Conservation (phyloP, 1,140 invertebrate genomes). For the Asobara japonica region DNA sequence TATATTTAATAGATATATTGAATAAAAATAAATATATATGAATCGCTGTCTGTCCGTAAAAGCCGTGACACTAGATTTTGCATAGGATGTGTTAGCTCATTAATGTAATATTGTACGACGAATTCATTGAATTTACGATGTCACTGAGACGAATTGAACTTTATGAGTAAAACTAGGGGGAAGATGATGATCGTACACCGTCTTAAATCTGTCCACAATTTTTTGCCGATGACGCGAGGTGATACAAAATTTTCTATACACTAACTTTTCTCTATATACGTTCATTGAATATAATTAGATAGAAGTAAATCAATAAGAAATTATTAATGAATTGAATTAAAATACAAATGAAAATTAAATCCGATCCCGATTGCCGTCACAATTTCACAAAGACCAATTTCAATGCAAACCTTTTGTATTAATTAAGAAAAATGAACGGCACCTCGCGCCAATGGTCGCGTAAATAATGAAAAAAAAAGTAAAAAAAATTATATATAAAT, state of each 20-base stretch:
- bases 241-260: slow-evolving; percentile 15
- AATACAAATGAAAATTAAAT: slow-evolving; percentile 28
- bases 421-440: background rate
- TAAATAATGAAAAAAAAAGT: slow-evolving; percentile 36
- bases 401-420: slow-evolving; percentile 11
- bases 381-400: slow-evolving; percentile 33
- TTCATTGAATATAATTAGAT: slow-evolving; percentile 3
- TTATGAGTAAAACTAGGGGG: slow-evolving; percentile 11
- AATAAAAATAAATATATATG: slow-evolving; percentile 39
- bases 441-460: slow-evolving; percentile 38
- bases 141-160: background rate
- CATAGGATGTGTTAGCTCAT: slow-evolving; percentile 36
- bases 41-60: slow-evolving; percentile 61
- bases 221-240: slow-evolving; percentile 50
- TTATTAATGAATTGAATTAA: background rate
- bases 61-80: slow-evolving; percentile 45
- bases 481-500: slow-evolving; percentile 37
- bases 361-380: slow-evolving; percentile 34
- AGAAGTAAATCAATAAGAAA: slow-evolving; percentile 21
- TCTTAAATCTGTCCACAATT: slow-evolving; percentile 54
- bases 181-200: slow-evolving; percentile 37
- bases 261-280: background rate
- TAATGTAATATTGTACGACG: slow-evolving; percentile 1
- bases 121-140: slow-evolving; percentile 5
- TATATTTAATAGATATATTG: slow-evolving; percentile 20